phyloP scores from a whole-genome alignment of 2,888 invertebrate species.

The Stenoptilia bipunctidactyla region DNA sequence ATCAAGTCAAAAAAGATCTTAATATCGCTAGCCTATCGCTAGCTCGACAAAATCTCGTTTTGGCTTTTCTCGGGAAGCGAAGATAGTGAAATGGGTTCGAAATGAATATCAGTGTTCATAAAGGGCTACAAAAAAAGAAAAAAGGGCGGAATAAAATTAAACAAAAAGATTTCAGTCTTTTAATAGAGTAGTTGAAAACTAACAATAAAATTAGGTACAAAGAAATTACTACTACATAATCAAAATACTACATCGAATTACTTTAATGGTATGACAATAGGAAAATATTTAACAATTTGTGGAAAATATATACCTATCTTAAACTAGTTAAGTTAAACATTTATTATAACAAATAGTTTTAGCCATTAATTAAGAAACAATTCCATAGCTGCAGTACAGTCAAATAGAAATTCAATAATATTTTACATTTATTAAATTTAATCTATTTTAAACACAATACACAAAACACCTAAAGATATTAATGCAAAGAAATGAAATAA shows the following conservation, averaged over 20 bases:
- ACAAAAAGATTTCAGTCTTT: slow-evolving; percentile 54
- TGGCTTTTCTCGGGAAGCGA: too few relatives aligned
- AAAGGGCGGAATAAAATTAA: slow-evolving; percentile 10
- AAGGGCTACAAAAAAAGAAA: too few relatives aligned
- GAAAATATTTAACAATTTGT: slow-evolving; percentile 3
- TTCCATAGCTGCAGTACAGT: slow-evolving; percentile 17
- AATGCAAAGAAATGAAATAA: too few relatives aligned
- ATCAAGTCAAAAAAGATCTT: too few relatives aligned
- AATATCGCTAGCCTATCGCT: too few relatives aligned
- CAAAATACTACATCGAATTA: slow-evolving; percentile 11
- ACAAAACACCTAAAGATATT: too few relatives aligned
- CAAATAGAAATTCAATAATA: slow-evolving; percentile 6
- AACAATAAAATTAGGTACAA: slow-evolving; percentile 38
- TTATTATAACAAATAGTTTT: slow-evolving; percentile 3
- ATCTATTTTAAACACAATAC: not conserved
- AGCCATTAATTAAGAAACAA: slow-evolving; percentile 12
- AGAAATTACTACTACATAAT: slow-evolving; percentile 28
- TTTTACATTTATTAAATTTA: slow-evolving; percentile 4
- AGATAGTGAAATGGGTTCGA: too few relatives aligned
- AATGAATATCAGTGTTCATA: too few relatives aligned
- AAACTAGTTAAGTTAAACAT: slow-evolving; percentile 6
- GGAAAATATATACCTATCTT: not conserved
- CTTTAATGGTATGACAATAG: slow-evolving; percentile 14
- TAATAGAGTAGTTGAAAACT: slow-evolving; percentile 57
- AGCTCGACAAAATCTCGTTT: too few relatives aligned